Conservation (phyloP, 2,888 invertebrate species). For the Tetanocera ferruginea region DNA sequence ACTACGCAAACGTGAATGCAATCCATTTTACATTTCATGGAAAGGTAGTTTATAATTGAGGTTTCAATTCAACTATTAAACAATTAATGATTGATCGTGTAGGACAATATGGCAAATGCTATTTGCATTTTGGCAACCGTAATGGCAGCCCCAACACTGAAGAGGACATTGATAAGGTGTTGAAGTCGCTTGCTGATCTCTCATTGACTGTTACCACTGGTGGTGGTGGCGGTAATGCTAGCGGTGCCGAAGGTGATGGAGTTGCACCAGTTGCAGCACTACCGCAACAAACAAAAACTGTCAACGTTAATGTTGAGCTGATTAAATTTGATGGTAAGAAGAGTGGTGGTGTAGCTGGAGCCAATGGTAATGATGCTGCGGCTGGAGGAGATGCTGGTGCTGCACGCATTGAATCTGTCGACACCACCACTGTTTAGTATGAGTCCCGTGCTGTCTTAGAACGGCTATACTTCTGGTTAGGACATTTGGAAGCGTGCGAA, state of each 20-base stretch:
- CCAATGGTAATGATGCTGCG: conserved; percentile 49
- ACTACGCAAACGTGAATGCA: conserved; percentile 80
- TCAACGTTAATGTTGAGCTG: conserved; percentile 65
- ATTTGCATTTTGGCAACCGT: conserved; percentile 81
- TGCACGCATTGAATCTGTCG: conserved; percentile 66
- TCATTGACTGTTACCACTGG: conserved; percentile 61
- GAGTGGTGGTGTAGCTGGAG: conserved; percentile 44
- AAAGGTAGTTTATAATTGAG: conserved; percentile 69
- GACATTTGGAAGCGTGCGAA: conserved; percentile 60
- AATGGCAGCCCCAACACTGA: conserved; percentile 69
- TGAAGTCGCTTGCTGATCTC: conserved; percentile 66
- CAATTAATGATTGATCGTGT: conserved; percentile 46
- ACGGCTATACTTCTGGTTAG: conserved; percentile 67
- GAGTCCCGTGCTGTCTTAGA: conserved; percentile 65
- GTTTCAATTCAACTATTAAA: neutral
- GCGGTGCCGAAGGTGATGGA: conserved; percentile 52
- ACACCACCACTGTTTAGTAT: conserved; percentile 70
- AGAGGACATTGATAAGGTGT: conserved; percentile 65
- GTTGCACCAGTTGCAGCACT: conserved; percentile 46
- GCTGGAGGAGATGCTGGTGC: conserved; percentile 49
- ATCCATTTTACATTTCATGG: conserved; percentile 84
- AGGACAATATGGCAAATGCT: conserved; percentile 79
- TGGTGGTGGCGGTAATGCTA: conserved; percentile 47
- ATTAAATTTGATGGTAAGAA: conserved; percentile 61
- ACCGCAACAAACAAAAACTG: conserved; percentile 48